Percentiles rank a stretch among this genome's conserved stretches.
Evolutionary conservation across 2,113 vertebrate genomes (phyloP).

Genomic region (Nannospalax galili): DNA sequence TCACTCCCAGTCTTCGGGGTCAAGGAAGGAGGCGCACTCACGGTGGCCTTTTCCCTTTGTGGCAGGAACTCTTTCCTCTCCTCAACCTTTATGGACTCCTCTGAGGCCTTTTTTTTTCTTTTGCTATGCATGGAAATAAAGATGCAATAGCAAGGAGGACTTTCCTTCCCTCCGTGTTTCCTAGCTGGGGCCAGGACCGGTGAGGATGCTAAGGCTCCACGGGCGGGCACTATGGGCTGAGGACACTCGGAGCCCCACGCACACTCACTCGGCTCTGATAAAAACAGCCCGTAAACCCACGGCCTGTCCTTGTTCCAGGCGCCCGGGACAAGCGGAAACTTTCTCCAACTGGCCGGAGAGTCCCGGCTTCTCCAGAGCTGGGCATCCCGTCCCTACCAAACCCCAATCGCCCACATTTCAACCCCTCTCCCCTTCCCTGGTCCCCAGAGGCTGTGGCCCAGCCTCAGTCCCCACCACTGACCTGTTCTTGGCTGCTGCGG

Average conservation of each 20-base stretch:
- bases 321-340: conserved; percentile 58
- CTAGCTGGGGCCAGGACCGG: background rate
- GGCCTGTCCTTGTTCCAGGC: background rate
- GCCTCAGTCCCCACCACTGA: conserved; percentile 85
- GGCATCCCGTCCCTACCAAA: background rate
- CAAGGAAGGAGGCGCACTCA: background rate
- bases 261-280: background rate
- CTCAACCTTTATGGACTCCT: background rate
- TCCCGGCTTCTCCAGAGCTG: background rate
- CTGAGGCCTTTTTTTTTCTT: background rate
- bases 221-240: background rate
- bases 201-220: background rate
- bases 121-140: background rate
- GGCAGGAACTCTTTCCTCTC: background rate
- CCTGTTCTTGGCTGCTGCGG: conserved; percentile 99
- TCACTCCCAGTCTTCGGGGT: background rate
- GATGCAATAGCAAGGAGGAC: background rate
- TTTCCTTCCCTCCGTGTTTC: background rate
- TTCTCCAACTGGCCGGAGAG: conserved; percentile 48
- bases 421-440: background rate
- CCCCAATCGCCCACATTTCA: background rate
- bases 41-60: background rate
- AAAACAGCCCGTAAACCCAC: background rate
- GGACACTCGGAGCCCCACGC: background rate
- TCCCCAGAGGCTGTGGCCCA: background rate